Percentiles rank a stretch among this genome's conserved stretches.
Evolutionary conservation across 1,140 invertebrate genomes (phyloP).

Genomic region (Catajapyx aquilonaris): DNA sequence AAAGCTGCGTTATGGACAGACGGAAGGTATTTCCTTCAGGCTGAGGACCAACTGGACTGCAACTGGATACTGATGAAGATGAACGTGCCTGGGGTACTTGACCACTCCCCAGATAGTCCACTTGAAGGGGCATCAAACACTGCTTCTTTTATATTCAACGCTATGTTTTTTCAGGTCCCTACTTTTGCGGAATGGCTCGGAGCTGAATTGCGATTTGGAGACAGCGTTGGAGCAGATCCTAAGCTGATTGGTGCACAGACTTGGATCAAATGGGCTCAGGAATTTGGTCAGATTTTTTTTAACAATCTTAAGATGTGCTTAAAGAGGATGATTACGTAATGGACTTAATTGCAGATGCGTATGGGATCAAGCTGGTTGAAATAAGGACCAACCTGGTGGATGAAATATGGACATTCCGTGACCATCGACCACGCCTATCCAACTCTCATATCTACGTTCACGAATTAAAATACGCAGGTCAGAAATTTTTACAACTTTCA

Average conservation of each 20-base stretch:
- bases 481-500: too few relatives aligned
- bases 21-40: constrained; percentile 57
- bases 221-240: constrained; percentile 63
- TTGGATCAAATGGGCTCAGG: constrained; percentile 33
- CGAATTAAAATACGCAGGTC: constrained; percentile 32
- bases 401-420: constrained; percentile 45
- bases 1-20: constrained; percentile 74
- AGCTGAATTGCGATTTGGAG: constrained; percentile 36
- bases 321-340: too few relatives aligned
- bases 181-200: constrained; percentile 27
- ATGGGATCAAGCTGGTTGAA: constrained; percentile 32
- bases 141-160: neutral
- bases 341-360: constrained; percentile 18
- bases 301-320: too few relatives aligned
- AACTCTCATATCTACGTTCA: constrained; percentile 25
- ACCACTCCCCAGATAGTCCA: too few relatives aligned
- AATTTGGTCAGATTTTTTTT: too few relatives aligned
- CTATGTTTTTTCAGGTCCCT: constrained; percentile 13
- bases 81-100: constrained; percentile 27
- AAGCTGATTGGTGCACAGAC: constrained; percentile 37
- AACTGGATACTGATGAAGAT: constrained; percentile 60
- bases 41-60: constrained; percentile 49
- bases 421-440: constrained; percentile 27
- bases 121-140: too few relatives aligned
- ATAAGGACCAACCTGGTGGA: constrained; percentile 57